Evolutionary conservation across 1,140 invertebrate species (phyloP).

Genomic region (Drosophila suzukii): DNA sequence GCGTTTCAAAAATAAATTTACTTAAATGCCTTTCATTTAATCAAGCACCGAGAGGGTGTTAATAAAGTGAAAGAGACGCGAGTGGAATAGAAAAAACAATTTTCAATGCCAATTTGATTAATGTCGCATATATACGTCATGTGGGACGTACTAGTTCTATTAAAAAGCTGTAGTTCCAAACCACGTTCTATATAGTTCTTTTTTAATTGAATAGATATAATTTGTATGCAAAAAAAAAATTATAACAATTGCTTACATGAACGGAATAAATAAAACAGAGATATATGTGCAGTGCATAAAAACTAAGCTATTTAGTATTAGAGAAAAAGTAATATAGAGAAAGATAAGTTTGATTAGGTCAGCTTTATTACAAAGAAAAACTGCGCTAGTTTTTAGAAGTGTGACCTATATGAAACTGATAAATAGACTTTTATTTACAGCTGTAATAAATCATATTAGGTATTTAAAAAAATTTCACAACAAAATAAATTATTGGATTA

Average conservation of each 20-base stretch:
- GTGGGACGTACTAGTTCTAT: background rate
- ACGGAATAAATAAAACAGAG: background rate
- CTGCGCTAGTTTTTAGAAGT: background rate
- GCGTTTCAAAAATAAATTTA: constrained; percentile 18
- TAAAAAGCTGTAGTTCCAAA: background rate
- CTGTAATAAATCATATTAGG: too few relatives aligned
- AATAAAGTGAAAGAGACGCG: background rate
- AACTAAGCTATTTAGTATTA: too few relatives aligned
- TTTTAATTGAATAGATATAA: background rate
- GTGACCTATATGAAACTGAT: background rate
- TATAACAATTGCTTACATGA: background rate
- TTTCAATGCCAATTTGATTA: constrained; percentile 30
- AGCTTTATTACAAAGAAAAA: background rate
- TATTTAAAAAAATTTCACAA: too few relatives aligned
- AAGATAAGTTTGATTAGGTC: too few relatives aligned
- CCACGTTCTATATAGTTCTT: background rate
- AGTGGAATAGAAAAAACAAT: background rate
- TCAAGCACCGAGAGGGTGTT: constrained; percentile 11
- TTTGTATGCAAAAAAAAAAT: constrained; percentile 4
- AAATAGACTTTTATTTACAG: too few relatives aligned
- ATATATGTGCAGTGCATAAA: too few relatives aligned
- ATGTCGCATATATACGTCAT: constrained; percentile 19
- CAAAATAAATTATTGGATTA: background rate
- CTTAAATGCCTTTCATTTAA: constrained; percentile 22
- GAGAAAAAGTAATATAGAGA: background rate